Percentiles rank a stretch among this genome's conserved stretches.
These are phyloP conservation scores for Trogon melanurus DNA, from an alignment of 2,113 vertebrate genomes.

Conservation along the genomic window DNA sequence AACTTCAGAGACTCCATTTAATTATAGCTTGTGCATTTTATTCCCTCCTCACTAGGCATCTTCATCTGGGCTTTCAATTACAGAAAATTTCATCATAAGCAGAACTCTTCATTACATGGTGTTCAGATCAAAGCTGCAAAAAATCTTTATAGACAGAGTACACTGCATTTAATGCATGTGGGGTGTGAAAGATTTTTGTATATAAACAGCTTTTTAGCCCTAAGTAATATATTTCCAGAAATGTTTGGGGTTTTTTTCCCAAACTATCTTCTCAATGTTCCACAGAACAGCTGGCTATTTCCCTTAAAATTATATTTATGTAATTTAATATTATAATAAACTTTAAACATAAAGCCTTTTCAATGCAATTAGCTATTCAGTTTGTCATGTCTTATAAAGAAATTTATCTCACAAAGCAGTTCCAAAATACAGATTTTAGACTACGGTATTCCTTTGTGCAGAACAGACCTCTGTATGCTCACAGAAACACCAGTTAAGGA, in stretches of 20 bases:
- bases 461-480: background rate
- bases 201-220: background rate
- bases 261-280: background rate
- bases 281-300: background rate
- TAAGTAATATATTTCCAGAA: background rate
- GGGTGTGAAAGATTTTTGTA: background rate
- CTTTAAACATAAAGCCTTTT: background rate
- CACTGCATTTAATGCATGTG: background rate
- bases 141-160: background rate
- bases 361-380: background rate
- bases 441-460: background rate
- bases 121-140: background rate
- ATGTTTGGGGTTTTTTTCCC: background rate
- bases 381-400: background rate
- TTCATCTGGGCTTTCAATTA: conserved; percentile 20
- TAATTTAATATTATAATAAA: background rate
- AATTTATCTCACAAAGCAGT: background rate
- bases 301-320: background rate
- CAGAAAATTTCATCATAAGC: background rate
- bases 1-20: background rate
- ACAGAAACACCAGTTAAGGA: background rate
- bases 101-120: background rate
- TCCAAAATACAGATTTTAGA: conserved; percentile 21
- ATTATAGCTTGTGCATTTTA: background rate
- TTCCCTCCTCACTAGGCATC: background rate